phyloP scores from a whole-genome alignment of 2,888 invertebrate species.

The Eupeodes latifasciatus region DNA sequence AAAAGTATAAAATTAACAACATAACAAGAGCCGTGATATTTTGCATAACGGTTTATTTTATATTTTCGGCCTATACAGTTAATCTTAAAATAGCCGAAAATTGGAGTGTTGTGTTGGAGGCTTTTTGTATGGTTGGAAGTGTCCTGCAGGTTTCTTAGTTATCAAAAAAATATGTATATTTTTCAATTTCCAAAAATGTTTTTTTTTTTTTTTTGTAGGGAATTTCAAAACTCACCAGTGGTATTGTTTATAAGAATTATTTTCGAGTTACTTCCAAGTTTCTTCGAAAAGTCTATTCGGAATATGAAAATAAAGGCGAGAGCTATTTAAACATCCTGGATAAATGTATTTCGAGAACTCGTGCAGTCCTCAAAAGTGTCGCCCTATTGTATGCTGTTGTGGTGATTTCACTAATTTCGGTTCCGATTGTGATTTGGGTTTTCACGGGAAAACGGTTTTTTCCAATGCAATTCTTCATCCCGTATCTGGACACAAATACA shows the following conservation, averaged over 20 bases:
- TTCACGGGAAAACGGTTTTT: constrained; percentile 48
- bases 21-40: constrained; percentile 53
- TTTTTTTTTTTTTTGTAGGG: constrained; percentile 41
- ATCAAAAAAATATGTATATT: neutral
- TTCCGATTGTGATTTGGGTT: constrained; percentile 53
- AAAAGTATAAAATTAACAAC: constrained; percentile 51
- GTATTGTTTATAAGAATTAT: neutral
- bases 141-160: constrained; percentile 45
- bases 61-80: constrained; percentile 58
- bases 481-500: constrained; percentile 64
- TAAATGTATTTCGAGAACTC: constrained; percentile 46
- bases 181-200: neutral
- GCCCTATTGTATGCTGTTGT: constrained; percentile 42
- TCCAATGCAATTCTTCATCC: constrained; percentile 72
- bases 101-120: constrained; percentile 57
- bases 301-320: constrained; percentile 54
- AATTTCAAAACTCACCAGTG: constrained; percentile 60
- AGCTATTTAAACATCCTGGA: constrained; percentile 49
- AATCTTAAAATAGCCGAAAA: constrained; percentile 46
- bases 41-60: constrained; percentile 55
- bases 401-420: neutral
- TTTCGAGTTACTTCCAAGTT: neutral
- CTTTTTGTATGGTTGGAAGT: constrained; percentile 67
- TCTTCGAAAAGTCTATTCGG: constrained; percentile 39
- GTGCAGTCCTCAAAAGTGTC: constrained; percentile 32